These are phyloP conservation scores for Rambutsinella grinnellia DNA, from an alignment of 2,888 invertebrate species.

Conservation along the genomic window DNA sequence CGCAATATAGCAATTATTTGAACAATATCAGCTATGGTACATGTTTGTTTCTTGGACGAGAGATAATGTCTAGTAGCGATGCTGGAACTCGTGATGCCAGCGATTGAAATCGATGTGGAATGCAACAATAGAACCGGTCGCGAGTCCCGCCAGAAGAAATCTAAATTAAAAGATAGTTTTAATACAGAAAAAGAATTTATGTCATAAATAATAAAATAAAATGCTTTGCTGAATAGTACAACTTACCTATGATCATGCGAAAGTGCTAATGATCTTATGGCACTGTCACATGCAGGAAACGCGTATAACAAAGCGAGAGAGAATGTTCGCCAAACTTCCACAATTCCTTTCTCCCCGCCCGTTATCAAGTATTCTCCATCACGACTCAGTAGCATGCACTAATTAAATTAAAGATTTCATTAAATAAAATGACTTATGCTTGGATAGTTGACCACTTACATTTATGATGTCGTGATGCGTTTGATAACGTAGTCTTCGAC, in stretches of 20 bases:
- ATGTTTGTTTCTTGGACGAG: neutral
- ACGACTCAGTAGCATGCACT: conserved; percentile 93
- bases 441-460: conserved; percentile 72
- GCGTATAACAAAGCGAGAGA: conserved; percentile 97
- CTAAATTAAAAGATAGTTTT: conserved; percentile 75
- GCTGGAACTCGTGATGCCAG: conserved; percentile 97
- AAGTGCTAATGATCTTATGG: conserved; percentile 92
- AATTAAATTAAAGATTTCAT: conserved; percentile 45
- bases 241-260: conserved; percentile 97
- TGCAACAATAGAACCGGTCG: conserved; percentile 97
- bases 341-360: conserved; percentile 96
- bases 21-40: neutral
- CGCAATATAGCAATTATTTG: neutral
- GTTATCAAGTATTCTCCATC: conserved; percentile 99
- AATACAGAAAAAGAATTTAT: neutral
- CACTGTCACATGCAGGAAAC: conserved; percentile 96
- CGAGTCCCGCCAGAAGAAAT: conserved; percentile 95
- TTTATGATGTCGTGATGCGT: conserved; percentile 96
- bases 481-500: conserved; percentile 88
- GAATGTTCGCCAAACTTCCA: conserved; percentile 98
- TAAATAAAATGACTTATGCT: neutral
- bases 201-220: neutral
- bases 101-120: conserved; percentile 99
- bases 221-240: neutral
- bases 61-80: conserved; percentile 78